These are phyloP conservation scores for Epinotia bilunana DNA, from an alignment of 2,888 invertebrate species.

Conservation along the genomic window DNA sequence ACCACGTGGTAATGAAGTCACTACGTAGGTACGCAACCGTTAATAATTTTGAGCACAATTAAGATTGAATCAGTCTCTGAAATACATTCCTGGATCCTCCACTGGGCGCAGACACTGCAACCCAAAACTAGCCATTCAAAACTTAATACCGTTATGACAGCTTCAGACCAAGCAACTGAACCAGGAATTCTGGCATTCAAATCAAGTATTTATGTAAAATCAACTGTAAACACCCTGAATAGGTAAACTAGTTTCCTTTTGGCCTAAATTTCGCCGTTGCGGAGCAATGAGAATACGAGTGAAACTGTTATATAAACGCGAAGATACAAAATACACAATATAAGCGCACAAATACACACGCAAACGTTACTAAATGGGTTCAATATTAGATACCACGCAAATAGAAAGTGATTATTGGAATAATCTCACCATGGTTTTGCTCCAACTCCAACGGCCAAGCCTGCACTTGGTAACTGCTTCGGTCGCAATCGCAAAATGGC, in stretches of 20 bases:
- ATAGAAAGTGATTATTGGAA: neutral
- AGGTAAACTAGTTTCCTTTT: neutral
- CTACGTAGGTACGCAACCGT: neutral
- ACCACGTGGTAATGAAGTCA: conserved; percentile 3
- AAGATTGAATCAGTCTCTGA: conserved; percentile 3
- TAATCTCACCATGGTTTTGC: neutral
- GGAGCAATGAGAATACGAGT: too few relatives aligned
- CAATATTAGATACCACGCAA: neutral
- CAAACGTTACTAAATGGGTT: neutral
- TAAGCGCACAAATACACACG: neutral
- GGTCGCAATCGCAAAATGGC: neutral
- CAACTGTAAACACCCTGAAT: neutral
- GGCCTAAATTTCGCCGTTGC: too few relatives aligned
- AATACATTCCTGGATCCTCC: too few relatives aligned
- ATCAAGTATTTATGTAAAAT: neutral
- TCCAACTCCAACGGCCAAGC: neutral
- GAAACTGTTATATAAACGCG: neutral
- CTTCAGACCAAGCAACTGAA: neutral
- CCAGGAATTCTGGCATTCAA: neutral
- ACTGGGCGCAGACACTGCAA: neutral
- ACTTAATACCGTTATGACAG: neutral
- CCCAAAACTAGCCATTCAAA: neutral
- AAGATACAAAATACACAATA: neutral
- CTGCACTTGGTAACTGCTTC: neutral
- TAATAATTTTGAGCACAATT: conserved; percentile 2